Base-by-base conservation (phyloP, 2,888 invertebrate genomes). In the Phalera bucephala region DNA sequence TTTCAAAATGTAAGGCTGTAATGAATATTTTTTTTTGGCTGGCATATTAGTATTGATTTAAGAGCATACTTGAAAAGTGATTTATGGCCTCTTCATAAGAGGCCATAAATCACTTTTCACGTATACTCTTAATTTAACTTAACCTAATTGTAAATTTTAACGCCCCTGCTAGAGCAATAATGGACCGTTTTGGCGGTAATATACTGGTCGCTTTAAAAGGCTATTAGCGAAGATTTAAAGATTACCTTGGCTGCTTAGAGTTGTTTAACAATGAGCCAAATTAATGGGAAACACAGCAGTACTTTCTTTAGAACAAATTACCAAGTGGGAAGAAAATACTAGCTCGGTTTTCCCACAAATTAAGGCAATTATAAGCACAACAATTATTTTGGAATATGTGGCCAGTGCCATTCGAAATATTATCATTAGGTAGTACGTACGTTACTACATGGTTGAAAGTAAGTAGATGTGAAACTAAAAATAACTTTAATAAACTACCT, bases 211-310 rank as follows among this genome's bases (percentile, higher is more conserved):
- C 76, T 83, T 82, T 79, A 81, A 80, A 80, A 77, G 80, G 69
- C 76, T 79, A 81, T 83, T 82, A 81, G 71, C 52, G 78, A 79
- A 82, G 81, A 83, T 83, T 82, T 83, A 82, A 79, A 77, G 80
- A 77, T 77, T 75, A 70, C 72, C 72, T 71, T 62, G 52, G 62
- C 65, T 75, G 76, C 71, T 77, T 79, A 75, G 61, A 78, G 77
- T 76, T 69, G 74, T 66, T 71, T 76, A 71, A 78, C 82, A 81
- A 80, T 80, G 74, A 73, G 70, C 65, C 62, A 58, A 59, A 52
- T 56, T 77, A 78, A 79, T 75, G 59, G 73, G 60, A 69, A 75
- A 78, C 77, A 76, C 70, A 65, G 56, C 66, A 63, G 61, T 57
- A 59, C 56, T 53, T 45, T 36, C 51, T 53, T 70, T 66, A 69